Evolutionary conservation across 1,140 invertebrate genomes (phyloP).

Genomic region (Drosophila lacteicornis): DNA sequence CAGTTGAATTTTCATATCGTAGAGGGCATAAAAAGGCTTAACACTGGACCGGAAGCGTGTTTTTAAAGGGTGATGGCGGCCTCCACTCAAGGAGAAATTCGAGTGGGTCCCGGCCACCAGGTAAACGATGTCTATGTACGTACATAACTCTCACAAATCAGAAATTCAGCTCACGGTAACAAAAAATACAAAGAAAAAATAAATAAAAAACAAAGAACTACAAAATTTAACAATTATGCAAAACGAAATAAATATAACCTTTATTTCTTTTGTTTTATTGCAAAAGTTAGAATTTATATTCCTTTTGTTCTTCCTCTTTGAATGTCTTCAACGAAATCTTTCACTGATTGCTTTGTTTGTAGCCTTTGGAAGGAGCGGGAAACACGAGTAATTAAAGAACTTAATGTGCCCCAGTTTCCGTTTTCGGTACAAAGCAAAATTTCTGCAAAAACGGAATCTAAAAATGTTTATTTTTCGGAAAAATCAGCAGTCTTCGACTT

Average conservation of each 20-base stretch:
- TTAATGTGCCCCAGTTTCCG: conserved; percentile 18
- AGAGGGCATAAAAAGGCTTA: conserved; percentile 85
- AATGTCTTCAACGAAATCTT: conserved; percentile 29
- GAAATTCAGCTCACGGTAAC: conserved; percentile 86
- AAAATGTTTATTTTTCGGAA: conserved; percentile 3
- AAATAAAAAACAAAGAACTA: conserved; percentile 56
- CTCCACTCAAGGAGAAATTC: conserved; percentile 96
- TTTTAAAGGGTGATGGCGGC: conserved; percentile 86
- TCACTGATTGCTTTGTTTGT: conserved; percentile 28
- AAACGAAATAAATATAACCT: conserved; percentile 15
- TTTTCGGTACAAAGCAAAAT: conserved; percentile 10
- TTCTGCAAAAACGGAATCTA: background rate
- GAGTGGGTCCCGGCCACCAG: conserved; percentile 97
- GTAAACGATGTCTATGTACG: conserved; percentile 89
- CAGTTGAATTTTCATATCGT: conserved; percentile 83
- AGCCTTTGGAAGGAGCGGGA: conserved; percentile 32
- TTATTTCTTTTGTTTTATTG: conserved; percentile 34
- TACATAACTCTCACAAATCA: conserved; percentile 86
- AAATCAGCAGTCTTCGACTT: background rate
- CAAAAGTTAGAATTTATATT: conserved; percentile 44
- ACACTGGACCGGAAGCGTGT: conserved; percentile 85
- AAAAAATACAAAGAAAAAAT: conserved; percentile 52
- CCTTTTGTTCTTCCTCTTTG: conserved; percentile 29
- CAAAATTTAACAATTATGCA: conserved; percentile 67
- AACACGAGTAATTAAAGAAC: conserved; percentile 3